phyloP scores from a whole-genome alignment of 2,797 vertebrate species.

The Oreonectes daqikongensis region DNA sequence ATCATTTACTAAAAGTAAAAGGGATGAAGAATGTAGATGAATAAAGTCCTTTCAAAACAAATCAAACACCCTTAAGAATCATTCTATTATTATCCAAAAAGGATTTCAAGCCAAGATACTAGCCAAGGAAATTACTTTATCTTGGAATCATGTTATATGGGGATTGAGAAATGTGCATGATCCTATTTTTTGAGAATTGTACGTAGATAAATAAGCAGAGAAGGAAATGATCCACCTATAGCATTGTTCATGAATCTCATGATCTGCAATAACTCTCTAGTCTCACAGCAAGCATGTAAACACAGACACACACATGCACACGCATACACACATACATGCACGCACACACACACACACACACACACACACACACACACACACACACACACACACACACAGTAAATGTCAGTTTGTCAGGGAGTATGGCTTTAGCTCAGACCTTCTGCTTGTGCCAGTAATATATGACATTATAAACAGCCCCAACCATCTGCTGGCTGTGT shows the following conservation, averaged over 20 bases:
- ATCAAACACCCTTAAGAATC: no score
- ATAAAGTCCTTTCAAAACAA: no score
- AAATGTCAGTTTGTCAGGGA: conserved; percentile 42
- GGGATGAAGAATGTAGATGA: no score
- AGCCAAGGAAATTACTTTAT: no score
- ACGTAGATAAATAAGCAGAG: neutral
- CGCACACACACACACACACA: neutral
- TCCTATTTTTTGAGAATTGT: no score
- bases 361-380: conserved; percentile 31
- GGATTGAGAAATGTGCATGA: no score
- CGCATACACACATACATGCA: no score
- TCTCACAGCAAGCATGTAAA: conserved; percentile 29
- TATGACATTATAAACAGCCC: conserved; percentile 53
- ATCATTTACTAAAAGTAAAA: no score
- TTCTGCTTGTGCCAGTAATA: conserved; percentile 50
- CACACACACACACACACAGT: conserved; percentile 4
- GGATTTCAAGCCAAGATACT: no score
- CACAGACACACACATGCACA: conserved; percentile 13
- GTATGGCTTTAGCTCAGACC: conserved; percentile 39
- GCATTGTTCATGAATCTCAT: conserved; percentile 40
- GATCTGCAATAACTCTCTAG: conserved; percentile 38
- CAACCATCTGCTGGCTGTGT: conserved; percentile 50
- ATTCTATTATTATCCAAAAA: no score
- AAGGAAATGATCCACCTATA: neutral
- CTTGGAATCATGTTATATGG: no score